Percentiles rank a stretch among this genome's conserved stretches.
Conservation (phyloP, 1,140 invertebrate species). For the Drosophila sucinea region DNA sequence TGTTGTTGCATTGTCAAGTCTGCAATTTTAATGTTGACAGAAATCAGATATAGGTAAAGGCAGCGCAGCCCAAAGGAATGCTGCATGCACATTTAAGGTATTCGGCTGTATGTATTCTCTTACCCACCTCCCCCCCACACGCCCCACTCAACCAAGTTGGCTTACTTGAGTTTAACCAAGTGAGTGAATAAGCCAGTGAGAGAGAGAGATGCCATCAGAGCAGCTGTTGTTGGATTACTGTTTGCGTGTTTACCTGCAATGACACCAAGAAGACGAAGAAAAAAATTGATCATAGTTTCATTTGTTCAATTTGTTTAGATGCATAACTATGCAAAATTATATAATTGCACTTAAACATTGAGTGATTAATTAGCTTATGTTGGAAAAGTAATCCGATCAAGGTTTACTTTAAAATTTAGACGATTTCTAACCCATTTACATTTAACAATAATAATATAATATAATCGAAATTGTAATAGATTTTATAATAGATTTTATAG, state of each 20-base stretch:
- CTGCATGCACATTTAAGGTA: constrained; percentile 79
- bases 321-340: constrained; percentile 35
- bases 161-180: constrained; percentile 40
- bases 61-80: constrained; percentile 57
- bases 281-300: constrained; percentile 14
- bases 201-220: constrained; percentile 32
- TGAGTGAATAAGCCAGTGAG: constrained; percentile 4
- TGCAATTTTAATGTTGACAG: constrained; percentile 82
- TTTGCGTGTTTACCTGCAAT: constrained; percentile 74
- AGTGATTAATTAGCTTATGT: too few relatives aligned
- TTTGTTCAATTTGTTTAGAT: constrained; percentile 65
- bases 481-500: too few relatives aligned
- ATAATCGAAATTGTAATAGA: too few relatives aligned
- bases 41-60: constrained; percentile 77
- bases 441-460: too few relatives aligned
- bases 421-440: too few relatives aligned
- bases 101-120: constrained; percentile 64
- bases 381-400: too few relatives aligned
- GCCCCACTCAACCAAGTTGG: not conserved
- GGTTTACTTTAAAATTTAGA: too few relatives aligned
- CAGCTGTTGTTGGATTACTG: constrained; percentile 34
- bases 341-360: not conserved
- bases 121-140: constrained; percentile 4
- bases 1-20: constrained; percentile 71
- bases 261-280: constrained; percentile 43